Percentiles rank a stretch among this genome's conserved stretches.
Conservation (phyloP, 1,140 invertebrate genomes). For the Drosophila melanica region DNA sequence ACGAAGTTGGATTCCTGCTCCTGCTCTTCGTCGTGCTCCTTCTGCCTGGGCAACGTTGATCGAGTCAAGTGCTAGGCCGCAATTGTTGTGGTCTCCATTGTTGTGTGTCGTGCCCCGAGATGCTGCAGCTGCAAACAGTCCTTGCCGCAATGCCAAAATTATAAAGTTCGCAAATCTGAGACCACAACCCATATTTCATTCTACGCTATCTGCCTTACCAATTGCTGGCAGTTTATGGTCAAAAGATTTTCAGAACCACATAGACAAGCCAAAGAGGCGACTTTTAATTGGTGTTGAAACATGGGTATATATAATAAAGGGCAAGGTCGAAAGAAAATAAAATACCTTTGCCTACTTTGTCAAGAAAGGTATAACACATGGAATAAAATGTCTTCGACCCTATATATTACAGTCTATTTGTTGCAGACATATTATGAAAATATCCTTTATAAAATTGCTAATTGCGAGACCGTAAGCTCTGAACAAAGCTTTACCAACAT, state of each 20-base stretch:
- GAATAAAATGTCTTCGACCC: too few species aligned
- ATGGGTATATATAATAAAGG: not conserved
- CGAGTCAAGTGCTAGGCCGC: slow-evolving; percentile 46
- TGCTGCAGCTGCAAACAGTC: slow-evolving; percentile 37
- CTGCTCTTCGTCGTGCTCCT: not conserved
- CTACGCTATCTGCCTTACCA: slow-evolving; percentile 26
- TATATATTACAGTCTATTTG: too few species aligned
- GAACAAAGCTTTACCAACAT: too few species aligned
- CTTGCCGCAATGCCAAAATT: slow-evolving; percentile 45
- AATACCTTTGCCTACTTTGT: too few species aligned
- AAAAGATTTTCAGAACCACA: slow-evolving; percentile 6
- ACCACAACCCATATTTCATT: slow-evolving; percentile 50
- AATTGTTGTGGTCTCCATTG: slow-evolving; percentile 56
- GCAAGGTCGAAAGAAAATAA: too few species aligned
- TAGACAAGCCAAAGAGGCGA: not conserved
- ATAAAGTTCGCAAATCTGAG: slow-evolving; percentile 55
- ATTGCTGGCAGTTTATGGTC: slow-evolving; percentile 29
- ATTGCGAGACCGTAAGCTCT: too few species aligned
- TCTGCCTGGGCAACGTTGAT: slow-evolving; percentile 17
- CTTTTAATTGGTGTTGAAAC: not conserved
- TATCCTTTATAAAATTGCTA: too few species aligned
- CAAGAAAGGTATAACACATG: too few species aligned
- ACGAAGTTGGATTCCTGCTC: not conserved
- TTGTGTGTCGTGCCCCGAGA: slow-evolving; percentile 21
- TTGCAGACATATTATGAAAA: too few species aligned